These are phyloP conservation scores for Triplophysa siluroides DNA, from an alignment of 2,113 vertebrate genomes.

Conservation along the genomic window DNA sequence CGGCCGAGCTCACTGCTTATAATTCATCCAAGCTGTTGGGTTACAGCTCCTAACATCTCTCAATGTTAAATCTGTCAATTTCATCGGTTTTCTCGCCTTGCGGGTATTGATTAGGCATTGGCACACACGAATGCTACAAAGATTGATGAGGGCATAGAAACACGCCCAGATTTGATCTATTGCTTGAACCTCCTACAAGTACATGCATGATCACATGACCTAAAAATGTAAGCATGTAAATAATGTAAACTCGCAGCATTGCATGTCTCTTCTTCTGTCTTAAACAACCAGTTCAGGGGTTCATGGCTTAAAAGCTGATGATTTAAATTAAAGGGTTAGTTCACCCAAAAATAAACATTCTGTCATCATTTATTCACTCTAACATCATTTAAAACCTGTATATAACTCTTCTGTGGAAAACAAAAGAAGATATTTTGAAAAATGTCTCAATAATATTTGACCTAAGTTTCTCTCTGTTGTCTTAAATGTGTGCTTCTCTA, in stretches of 20 bases:
- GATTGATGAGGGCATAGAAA: conserved; percentile 25
- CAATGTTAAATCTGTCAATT: conserved; percentile 52
- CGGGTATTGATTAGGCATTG: conserved; percentile 67
- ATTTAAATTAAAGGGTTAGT: no score
- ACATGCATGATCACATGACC: conserved; percentile 14
- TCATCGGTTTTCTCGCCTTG: conserved; percentile 53
- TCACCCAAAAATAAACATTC: no score
- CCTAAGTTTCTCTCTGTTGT: no score
- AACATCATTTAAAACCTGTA: no score
- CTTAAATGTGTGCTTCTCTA: no score
- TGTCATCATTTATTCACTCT: no score
- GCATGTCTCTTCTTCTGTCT: no score
- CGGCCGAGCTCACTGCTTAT: conserved; percentile 29
- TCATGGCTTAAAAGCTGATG: no score
- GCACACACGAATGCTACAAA: conserved; percentile 22
- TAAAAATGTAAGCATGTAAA: not conserved
- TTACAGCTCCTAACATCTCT: conserved; percentile 29
- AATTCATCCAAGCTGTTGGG: conserved; percentile 44
- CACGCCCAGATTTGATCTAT: conserved; percentile 7
- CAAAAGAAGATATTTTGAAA: no score
- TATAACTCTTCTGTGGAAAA: no score
- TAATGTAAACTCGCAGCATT: no score
- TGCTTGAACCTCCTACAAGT: not conserved
- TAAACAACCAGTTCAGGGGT: not conserved
- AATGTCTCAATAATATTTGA: no score